A percentile compares a stretch with the other conserved stretches of the same genome.
Evolutionary conservation across 2,797 vertebrate species (phyloP).

Genomic region (Fundulus diaphanus): DNA sequence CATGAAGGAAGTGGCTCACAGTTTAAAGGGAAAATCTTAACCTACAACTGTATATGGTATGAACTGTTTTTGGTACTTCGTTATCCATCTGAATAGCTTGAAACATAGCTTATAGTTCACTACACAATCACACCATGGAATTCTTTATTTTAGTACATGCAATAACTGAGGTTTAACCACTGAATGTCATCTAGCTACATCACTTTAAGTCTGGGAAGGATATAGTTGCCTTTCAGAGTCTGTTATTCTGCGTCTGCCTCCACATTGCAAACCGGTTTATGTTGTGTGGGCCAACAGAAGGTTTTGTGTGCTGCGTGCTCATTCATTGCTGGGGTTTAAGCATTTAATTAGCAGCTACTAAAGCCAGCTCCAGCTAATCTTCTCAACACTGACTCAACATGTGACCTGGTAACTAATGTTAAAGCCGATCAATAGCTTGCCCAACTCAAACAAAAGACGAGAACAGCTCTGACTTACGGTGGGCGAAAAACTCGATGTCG

Average conservation of each 20-base stretch:
- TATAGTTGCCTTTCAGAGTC: neutral
- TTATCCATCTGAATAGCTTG: neutral
- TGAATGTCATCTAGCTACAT: neutral
- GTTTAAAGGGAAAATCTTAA: neutral
- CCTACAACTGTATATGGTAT: neutral
- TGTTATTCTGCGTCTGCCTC: slow-evolving; percentile 17
- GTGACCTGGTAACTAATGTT: slow-evolving; percentile 73
- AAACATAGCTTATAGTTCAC: neutral
- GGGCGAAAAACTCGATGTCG: slow-evolving; percentile 12
- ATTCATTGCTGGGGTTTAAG: slow-evolving; percentile 78
- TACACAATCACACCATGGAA: neutral
- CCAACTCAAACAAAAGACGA: slow-evolving; percentile 55
- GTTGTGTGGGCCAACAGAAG: slow-evolving; percentile 51
- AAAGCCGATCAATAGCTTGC: slow-evolving; percentile 65
- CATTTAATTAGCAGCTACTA: slow-evolving; percentile 77
- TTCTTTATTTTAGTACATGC: neutral
- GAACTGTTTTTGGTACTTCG: neutral
- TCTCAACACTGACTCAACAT: slow-evolving; percentile 81
- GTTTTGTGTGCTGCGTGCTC: slow-evolving; percentile 65
- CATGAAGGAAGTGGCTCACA: neutral
- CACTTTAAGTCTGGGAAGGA: neutral
- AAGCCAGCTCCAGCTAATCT: slow-evolving; percentile 79
- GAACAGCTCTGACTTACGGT: slow-evolving; percentile 42
- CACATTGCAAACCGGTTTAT: slow-evolving; percentile 44
- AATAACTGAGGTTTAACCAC: neutral